Base-by-base conservation (phyloP, 1,140 invertebrate species). In the Pissodes strobi region DNA sequence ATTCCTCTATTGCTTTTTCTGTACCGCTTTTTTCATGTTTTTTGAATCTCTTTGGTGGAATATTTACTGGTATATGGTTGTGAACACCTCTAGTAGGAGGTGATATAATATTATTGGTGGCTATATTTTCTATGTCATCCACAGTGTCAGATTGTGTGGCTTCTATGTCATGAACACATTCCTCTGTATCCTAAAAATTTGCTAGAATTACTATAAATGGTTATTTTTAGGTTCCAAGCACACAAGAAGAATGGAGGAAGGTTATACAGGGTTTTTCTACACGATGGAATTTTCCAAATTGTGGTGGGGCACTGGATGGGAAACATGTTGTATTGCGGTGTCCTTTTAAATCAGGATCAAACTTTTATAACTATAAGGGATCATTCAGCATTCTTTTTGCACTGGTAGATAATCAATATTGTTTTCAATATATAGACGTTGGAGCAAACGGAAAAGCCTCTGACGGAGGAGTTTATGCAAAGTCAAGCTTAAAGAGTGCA, bases 261-360 rank as follows among this genome's bases (percentile, higher is more conserved):
- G 59, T 59, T 52, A 30, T 57, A 53, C 41, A n/a, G n/a, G n/a
- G n/a, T n/a, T n/a, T n/a, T n/a, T n/a, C n/a, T n/a, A n/a, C n/a
- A 39, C 4, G 34, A 21, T 68, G 52, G 66, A 63, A 64, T 68
- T 79, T 81, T 62, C 80, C 78, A 18, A 71, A 78, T 66, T 81
- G 79, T 56, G 58, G 76, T 34, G 79, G 79, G 8, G 74, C 76
- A n/a, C 65, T 82, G 9, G 79, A 81, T 69, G 78, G 79, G n/a
- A 82, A 80, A 61, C 79, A 71, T 43, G n/a, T n/a, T 43, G 41
- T 64, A 0, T 55, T 72, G 55, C 52, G 58, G 55, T 43, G 56
- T 68, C 64, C 41, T 1, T 2, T n/a, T 25, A 60, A 76, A 9
- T 57, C 38, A 48, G 76, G 79, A 49, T 69, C 72, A 10, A 38